A percentile compares a stretch with the other conserved stretches of the same genome.
Conservation (phyloP, 2,888 invertebrate species). For the Chouioia cunea region DNA sequence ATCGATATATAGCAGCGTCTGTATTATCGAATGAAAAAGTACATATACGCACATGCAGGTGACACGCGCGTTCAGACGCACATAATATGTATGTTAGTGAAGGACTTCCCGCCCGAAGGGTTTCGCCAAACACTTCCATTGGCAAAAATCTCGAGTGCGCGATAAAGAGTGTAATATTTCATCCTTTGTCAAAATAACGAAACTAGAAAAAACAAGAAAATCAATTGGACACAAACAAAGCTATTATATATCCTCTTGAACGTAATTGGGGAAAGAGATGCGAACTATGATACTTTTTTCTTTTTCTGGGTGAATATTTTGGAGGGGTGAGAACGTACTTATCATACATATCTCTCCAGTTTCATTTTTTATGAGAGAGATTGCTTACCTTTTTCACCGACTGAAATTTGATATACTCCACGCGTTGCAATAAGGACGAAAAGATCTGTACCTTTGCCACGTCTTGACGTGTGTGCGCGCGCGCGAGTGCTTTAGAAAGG, state of each 20-base stretch:
- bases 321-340: conserved; percentile 19
- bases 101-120: too few relatives aligned
- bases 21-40: too few relatives aligned
- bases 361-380: conserved; percentile 8
- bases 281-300: conserved; percentile 5
- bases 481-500: conserved; percentile 34
- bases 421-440: conserved; percentile 27
- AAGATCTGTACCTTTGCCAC: too few relatives aligned
- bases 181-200: too few relatives aligned
- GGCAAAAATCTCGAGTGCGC: too few relatives aligned
- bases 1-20: too few relatives aligned
- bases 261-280: too few relatives aligned
- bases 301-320: conserved; percentile 10
- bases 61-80: conserved; percentile 17
- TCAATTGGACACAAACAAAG: too few relatives aligned
- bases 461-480: conserved; percentile 49
- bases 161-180: too few relatives aligned
- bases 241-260: too few relatives aligned
- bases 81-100: conserved; percentile 1
- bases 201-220: too few relatives aligned
- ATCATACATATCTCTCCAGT: neutral
- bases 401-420: conserved; percentile 17
- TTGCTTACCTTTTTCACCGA: neutral
- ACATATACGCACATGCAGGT: neutral
- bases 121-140: too few relatives aligned